These are phyloP conservation scores for Penaeus vannamei DNA, from an alignment of 1,140 invertebrate genomes.

Conservation along the genomic window DNA sequence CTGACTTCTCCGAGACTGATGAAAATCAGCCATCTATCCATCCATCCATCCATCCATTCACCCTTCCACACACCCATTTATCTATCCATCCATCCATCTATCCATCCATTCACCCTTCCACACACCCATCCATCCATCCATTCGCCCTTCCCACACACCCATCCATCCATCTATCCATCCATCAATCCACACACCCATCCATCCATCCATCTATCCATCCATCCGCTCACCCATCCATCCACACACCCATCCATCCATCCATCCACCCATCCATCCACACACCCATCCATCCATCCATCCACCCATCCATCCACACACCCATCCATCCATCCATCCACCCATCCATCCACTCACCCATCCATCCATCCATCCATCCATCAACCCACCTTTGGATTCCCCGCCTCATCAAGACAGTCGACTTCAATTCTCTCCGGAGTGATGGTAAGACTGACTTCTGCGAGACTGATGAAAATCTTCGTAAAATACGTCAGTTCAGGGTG, in stretches of 20 bases:
- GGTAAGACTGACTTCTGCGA: conserved; percentile 50
- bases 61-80: not conserved
- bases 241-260: not conserved
- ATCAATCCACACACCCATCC: no score
- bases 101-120: no score
- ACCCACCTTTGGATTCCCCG: conserved; percentile 36
- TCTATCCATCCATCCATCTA: not conserved
- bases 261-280: no score
- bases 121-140: no score
- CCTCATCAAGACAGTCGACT: conserved; percentile 30
- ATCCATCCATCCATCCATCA: not conserved
- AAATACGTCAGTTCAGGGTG: conserved; percentile 53
- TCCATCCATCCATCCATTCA: not conserved
- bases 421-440: conserved; percentile 23
- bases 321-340: not conserved
- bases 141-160: not conserved
- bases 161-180: no score
- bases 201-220: no score
- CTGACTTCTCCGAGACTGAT: conserved; percentile 44
- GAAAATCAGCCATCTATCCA: conserved; percentile 11
- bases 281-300: no score
- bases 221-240: not conserved
- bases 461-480: conserved; percentile 49
- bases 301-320: not conserved
- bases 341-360: not conserved